A percentile compares a stretch with the other conserved stretches of the same genome.
Evolutionary conservation across 2,888 invertebrate species (phyloP).

Genomic region (Dryobotodes eremita): DNA sequence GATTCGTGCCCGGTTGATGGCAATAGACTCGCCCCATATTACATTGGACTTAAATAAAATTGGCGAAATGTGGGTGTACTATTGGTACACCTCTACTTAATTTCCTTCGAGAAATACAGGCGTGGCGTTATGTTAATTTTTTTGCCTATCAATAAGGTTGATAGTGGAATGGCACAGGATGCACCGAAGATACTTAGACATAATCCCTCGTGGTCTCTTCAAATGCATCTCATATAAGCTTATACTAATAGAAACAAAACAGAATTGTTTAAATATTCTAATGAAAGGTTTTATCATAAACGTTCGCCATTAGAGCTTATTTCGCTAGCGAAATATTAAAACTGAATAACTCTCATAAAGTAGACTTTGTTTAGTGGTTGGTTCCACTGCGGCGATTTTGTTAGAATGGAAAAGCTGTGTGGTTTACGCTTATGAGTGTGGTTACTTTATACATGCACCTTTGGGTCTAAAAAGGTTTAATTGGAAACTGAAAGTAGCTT

Average conservation of each 20-base stretch:
- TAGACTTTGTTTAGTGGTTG: constrained; percentile 78
- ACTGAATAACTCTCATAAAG: constrained; percentile 87
- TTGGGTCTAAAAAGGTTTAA: neutral
- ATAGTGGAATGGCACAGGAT: neutral
- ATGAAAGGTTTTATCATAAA: constrained; percentile 79
- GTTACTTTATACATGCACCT: too few species aligned
- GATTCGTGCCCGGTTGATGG: neutral
- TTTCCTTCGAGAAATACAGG: neutral
- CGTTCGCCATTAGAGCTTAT: constrained; percentile 84
- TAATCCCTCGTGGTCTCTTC: constrained; percentile 1
- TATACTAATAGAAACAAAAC: constrained; percentile 30
- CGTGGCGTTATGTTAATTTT: too few species aligned
- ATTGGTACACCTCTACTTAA: neutral
- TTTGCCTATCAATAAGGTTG: neutral
- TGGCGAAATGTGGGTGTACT: neutral
- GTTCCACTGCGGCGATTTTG: constrained; percentile 64
- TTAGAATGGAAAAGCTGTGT: neutral
- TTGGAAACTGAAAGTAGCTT: neutral
- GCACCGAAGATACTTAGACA: neutral
- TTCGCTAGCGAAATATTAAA: constrained; percentile 86
- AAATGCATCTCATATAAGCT: constrained; percentile 28
- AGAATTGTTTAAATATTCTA: constrained; percentile 66
- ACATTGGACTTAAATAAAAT: neutral
- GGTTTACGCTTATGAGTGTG: neutral
- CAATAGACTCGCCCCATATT: neutral